Conservation (phyloP, 2,888 invertebrate genomes). For the Tachina grossa region DNA sequence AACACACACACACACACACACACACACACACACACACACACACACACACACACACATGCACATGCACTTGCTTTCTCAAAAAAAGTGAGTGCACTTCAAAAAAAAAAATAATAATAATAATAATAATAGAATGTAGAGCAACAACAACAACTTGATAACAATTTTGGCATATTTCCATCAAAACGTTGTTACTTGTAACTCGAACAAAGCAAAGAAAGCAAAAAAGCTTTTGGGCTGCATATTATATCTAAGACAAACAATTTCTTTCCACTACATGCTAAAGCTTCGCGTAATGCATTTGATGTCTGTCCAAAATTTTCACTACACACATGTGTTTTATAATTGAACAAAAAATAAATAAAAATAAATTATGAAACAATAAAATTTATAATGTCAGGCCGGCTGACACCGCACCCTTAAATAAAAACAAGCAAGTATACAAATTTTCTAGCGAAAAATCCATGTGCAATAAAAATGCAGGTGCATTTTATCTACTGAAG, state of each 20-base stretch:
- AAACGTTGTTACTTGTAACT: slow-evolving; percentile 34
- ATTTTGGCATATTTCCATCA: slow-evolving; percentile 78
- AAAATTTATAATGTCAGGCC: slow-evolving; percentile 27
- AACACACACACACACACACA: slow-evolving; percentile 48
- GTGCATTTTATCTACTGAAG: slow-evolving; percentile 53
- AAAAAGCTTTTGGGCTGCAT: slow-evolving; percentile 52
- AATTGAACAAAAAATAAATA: background rate
- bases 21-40: slow-evolving; percentile 24
- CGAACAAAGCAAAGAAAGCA: background rate
- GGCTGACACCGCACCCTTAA: background rate
- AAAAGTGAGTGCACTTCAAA: slow-evolving; percentile 15
- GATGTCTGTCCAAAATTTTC: slow-evolving; percentile 14
- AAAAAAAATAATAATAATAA: too few species aligned
- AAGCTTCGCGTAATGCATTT: slow-evolving; percentile 33
- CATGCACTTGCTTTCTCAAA: slow-evolving; percentile 9
- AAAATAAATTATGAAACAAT: slow-evolving; percentile 16
- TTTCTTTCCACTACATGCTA: background rate
- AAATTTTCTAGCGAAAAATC: background rate
- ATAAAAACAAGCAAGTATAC: too few species aligned
- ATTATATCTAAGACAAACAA: slow-evolving; percentile 41
- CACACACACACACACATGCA: slow-evolving; percentile 11
- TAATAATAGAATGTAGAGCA: background rate
- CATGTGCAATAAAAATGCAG: slow-evolving; percentile 62
- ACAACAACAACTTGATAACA: slow-evolving; percentile 47
- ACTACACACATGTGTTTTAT: slow-evolving; percentile 32